Evolutionary conservation across 1,140 invertebrate genomes (phyloP).

Genomic region (Mamestra configurata): DNA sequence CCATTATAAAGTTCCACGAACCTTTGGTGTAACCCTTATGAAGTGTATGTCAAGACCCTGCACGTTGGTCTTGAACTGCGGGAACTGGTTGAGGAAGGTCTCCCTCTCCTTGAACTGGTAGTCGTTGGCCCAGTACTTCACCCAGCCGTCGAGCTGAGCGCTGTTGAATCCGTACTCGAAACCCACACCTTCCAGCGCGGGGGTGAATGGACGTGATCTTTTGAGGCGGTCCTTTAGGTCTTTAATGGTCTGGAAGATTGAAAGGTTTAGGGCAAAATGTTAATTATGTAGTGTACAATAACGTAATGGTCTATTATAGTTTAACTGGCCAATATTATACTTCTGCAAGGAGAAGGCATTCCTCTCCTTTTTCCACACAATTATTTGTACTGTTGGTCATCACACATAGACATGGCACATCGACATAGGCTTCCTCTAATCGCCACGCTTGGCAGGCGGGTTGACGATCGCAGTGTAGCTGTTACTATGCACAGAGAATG

Average conservation of each 20-base stretch:
- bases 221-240: slow-evolving; percentile 90
- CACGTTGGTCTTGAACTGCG: slow-evolving; percentile 92
- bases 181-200: slow-evolving; percentile 90
- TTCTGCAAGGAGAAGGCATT: no score
- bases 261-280: no score
- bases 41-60: slow-evolving; percentile 93
- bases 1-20: slow-evolving; percentile 42
- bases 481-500: no score
- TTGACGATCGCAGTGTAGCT: no score
- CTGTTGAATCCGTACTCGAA: slow-evolving; percentile 94
- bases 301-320: no score
- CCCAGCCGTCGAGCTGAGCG: slow-evolving; percentile 89
- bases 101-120: slow-evolving; percentile 92
- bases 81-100: slow-evolving; percentile 90
- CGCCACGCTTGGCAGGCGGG: no score
- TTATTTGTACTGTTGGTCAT: no score
- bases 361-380: no score
- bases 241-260: slow-evolving; percentile 87
- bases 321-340: no score
- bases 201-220: slow-evolving; percentile 81
- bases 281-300: no score
- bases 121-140: slow-evolving; percentile 91
- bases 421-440: no score
- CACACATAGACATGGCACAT: no score
- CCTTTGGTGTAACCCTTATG: slow-evolving; percentile 89